These are phyloP conservation scores for Chrysopa pallens DNA, from an alignment of 1,140 invertebrate genomes.

Conservation along the genomic window DNA sequence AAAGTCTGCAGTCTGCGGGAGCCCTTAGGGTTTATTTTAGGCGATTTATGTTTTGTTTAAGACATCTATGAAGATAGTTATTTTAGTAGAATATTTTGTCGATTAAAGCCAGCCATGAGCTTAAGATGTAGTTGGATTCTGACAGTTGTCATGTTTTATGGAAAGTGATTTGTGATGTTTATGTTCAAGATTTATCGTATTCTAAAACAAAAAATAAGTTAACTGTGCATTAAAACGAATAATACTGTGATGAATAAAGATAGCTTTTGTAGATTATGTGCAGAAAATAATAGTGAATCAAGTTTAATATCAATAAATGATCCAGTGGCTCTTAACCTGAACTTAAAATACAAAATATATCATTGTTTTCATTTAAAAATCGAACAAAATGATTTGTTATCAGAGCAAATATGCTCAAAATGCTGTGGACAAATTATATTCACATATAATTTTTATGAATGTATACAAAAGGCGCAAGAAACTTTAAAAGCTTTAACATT, in stretches of 20 bases:
- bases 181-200: too few relatives aligned
- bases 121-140: too few relatives aligned
- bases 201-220: too few relatives aligned
- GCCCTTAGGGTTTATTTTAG: too few relatives aligned
- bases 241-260: slow-evolving; percentile 15
- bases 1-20: too few relatives aligned
- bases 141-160: too few relatives aligned
- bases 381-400: slow-evolving; percentile 14
- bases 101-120: too few relatives aligned
- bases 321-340: slow-evolving; percentile 4
- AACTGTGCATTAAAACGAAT: too few relatives aligned
- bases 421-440: slow-evolving; percentile 17
- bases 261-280: slow-evolving; percentile 31
- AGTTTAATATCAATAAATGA: slow-evolving; percentile 12
- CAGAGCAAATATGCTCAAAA: slow-evolving; percentile 12
- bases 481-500: slow-evolving; percentile 5
- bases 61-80: too few relatives aligned
- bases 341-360: slow-evolving; percentile 12
- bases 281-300: slow-evolving; percentile 18
- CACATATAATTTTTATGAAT: slow-evolving; percentile 17
- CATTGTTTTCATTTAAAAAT: slow-evolving; percentile 17
- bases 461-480: slow-evolving; percentile 18
- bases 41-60: not conserved
- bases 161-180: too few relatives aligned
- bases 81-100: too few relatives aligned